A percentile compares a stretch with the other conserved stretches of the same genome.
Evolutionary conservation across 2,113 vertebrate species (phyloP).

Genomic region (Bos indicus): DNA sequence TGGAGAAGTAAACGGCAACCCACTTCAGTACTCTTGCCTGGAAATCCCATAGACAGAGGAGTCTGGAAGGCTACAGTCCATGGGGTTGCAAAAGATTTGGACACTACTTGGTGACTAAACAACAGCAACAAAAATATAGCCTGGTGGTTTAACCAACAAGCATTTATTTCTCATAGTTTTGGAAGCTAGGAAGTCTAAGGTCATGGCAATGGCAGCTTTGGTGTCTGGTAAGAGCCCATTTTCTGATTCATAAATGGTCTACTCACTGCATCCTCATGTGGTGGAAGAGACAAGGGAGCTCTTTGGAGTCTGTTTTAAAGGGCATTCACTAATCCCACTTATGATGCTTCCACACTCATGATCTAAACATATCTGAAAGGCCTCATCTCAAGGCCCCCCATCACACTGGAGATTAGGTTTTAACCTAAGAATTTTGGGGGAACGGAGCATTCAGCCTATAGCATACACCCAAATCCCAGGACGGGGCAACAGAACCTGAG

Average conservation of each 20-base stretch:
- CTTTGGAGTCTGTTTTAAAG: not conserved
- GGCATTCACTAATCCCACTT: not conserved
- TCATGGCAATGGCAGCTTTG: not conserved
- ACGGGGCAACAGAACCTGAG: not conserved
- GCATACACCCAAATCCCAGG: not conserved
- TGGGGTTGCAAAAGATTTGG: not conserved
- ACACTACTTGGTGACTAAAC: not conserved
- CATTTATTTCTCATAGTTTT: not conserved
- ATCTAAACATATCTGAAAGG: not conserved
- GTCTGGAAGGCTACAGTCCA: not conserved
- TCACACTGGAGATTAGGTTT: not conserved
- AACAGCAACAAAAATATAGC: not conserved
- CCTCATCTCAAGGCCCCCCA: not conserved
- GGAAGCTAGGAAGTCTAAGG: not conserved
- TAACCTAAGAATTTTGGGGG: not conserved
- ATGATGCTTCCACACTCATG: not conserved
- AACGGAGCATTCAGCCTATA: not conserved
- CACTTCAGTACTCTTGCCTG: not conserved
- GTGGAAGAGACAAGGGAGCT: not conserved
- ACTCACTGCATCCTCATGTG: too few species aligned
- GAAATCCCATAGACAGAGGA: not conserved
- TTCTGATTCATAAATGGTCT: not conserved
- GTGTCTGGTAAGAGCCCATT: not conserved
- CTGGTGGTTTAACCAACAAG: not conserved
- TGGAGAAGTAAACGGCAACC: not conserved